phyloP scores from a whole-genome alignment of 2,888 invertebrate genomes.

The Eilema griseolum region DNA sequence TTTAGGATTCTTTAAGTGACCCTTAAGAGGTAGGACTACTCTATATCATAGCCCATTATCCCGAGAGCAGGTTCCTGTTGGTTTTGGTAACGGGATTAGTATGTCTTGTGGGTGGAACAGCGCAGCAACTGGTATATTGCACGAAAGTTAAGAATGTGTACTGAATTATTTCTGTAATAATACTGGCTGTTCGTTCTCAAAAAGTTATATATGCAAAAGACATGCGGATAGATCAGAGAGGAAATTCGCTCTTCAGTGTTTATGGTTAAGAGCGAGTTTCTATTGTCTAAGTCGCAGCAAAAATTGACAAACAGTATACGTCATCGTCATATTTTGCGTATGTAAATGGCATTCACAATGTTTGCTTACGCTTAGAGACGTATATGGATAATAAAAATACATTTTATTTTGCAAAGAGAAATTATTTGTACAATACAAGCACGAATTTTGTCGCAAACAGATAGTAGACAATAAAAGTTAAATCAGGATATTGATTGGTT shows the following conservation, averaged over 20 bases:
- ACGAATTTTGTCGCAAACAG: neutral
- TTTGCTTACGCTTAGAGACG: constrained; percentile 7
- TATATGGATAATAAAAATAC: neutral
- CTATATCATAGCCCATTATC: too few species aligned
- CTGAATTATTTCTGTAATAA: constrained; percentile 2
- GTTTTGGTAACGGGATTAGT: neutral
- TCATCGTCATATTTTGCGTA: constrained; percentile 40
- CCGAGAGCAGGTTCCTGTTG: neutral
- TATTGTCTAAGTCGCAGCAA: constrained; percentile 45
- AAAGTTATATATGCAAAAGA: constrained; percentile 62
- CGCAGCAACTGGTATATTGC: too few species aligned
- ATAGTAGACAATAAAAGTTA: neutral
- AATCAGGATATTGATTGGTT: neutral
- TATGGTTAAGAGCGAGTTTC: constrained; percentile 51
- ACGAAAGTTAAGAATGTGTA: too few species aligned
- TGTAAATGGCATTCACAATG: neutral
- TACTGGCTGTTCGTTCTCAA: constrained; percentile 45
- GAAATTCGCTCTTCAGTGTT: constrained; percentile 47
- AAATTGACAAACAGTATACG: constrained; percentile 35
- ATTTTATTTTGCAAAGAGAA: constrained; percentile 4
- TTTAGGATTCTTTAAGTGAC: too few species aligned
- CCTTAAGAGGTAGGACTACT: too few species aligned
- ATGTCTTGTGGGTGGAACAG: too few species aligned
- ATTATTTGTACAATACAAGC: neutral
- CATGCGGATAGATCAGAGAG: constrained; percentile 71